Evolutionary conservation across 2,113 vertebrate genomes (phyloP).

Genomic region (Grallaria varia): DNA sequence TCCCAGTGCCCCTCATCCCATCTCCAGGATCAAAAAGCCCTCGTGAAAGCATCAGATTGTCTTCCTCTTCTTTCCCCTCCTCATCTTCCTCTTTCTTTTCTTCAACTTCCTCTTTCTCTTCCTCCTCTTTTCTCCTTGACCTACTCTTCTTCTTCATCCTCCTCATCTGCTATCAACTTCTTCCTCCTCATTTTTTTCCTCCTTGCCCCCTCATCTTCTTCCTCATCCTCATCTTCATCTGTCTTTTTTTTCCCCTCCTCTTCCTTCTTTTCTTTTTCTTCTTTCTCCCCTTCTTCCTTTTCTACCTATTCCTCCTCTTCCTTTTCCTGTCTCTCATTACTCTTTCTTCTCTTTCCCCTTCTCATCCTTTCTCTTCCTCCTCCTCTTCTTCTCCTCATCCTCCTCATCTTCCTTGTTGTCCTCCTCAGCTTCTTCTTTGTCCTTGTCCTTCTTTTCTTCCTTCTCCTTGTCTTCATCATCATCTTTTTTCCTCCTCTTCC

Average conservation of each 20-base stretch:
- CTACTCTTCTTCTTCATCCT: background rate
- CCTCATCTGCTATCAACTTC: background rate
- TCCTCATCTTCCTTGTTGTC: background rate
- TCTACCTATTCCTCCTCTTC: fast-evolving
- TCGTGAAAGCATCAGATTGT: background rate
- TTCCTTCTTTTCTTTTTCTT: fast-evolving
- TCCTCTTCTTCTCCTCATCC: fast-evolving
- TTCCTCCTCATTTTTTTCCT: background rate
- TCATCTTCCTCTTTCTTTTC: background rate
- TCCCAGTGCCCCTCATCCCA: background rate
- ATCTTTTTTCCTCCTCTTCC: background rate
- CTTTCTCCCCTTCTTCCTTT: fast-evolving
- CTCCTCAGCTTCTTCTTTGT: background rate
- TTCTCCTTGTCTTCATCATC: too few relatives aligned
- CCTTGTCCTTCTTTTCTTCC: fast-evolving
- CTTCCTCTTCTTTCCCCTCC: background rate
- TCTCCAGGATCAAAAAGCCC: background rate
- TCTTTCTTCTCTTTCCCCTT: too few relatives aligned
- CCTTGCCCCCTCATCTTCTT: fast-evolving
- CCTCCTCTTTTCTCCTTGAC: background rate
- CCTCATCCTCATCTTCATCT: fast-evolving
- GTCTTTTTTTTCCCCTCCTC: too few relatives aligned
- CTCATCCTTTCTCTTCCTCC: too few relatives aligned
- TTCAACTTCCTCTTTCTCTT: fast-evolving
- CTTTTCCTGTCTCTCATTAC: too few relatives aligned